Evolutionary conservation across 2,797 vertebrate species (phyloP).

Genomic region (Orientallactaga sibirica): DNA sequence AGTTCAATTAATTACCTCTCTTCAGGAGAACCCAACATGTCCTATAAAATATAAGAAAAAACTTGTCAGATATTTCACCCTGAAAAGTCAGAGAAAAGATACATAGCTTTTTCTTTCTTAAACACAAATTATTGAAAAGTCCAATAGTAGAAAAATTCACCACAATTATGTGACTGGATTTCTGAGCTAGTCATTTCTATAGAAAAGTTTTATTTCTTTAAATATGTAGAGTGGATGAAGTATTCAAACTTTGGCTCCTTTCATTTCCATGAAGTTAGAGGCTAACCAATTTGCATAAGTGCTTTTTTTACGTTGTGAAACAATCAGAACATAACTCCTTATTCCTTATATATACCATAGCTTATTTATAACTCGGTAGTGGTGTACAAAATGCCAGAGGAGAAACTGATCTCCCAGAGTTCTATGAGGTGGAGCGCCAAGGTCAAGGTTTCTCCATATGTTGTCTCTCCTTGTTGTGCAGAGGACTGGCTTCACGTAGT

Average conservation of each 20-base stretch:
- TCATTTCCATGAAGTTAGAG: background rate
- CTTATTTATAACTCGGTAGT: background rate
- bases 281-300: background rate
- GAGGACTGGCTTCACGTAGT: no score
- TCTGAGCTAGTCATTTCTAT: background rate
- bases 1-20: background rate
- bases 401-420: background rate
- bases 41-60: background rate
- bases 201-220: background rate
- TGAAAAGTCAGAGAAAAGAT: background rate
- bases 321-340: background rate
- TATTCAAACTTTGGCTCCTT: background rate
- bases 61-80: background rate
- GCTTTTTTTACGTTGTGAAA: background rate
- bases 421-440: background rate
- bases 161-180: background rate
- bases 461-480: background rate
- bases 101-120: background rate
- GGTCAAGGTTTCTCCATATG: background rate
- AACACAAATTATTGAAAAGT: background rate
- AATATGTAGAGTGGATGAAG: background rate
- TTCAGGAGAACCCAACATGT: background rate
- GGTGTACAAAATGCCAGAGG: background rate
- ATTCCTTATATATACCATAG: background rate
- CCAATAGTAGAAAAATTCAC: background rate